Conservation (phyloP, 1,140 invertebrate genomes). For the Hetaerina americana region DNA sequence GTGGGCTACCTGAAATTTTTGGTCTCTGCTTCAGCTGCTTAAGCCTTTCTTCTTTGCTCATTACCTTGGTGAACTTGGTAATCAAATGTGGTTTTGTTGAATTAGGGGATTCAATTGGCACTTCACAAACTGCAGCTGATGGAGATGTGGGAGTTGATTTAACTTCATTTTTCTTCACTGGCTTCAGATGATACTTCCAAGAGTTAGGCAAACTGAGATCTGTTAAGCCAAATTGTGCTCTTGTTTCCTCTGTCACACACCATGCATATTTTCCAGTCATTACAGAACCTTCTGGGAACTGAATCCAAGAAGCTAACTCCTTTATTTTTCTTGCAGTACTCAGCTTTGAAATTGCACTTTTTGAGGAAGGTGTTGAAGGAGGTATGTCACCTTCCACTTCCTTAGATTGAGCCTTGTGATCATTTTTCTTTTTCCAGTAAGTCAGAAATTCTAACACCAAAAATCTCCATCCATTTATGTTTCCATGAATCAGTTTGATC, state of each 20-base stretch:
- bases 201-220: conserved; percentile 38
- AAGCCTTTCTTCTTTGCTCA: conserved; percentile 34
- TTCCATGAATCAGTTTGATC: conserved; percentile 54
- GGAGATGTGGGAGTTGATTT: background rate
- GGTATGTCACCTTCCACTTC: conserved; percentile 10
- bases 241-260: conserved; percentile 44
- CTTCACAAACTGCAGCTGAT: background rate
- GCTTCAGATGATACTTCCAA: conserved; percentile 19
- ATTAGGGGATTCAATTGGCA: background rate
- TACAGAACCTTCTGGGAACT: conserved; percentile 38
- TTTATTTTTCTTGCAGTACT: conserved; percentile 40
- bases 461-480: conserved; percentile 39
- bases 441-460: conserved; percentile 50
- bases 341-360: conserved; percentile 28
- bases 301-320: conserved; percentile 42
- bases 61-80: conserved; percentile 40
- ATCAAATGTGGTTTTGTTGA: conserved; percentile 27
- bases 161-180: background rate
- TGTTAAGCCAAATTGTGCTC: conserved; percentile 39
- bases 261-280: conserved; percentile 47
- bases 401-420: conserved; percentile 16
- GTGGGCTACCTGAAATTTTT: too few relatives aligned
- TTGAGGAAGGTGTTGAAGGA: background rate
- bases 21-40: conserved; percentile 22
- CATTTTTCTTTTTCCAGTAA: conserved; percentile 32